Evolutionary conservation across 2,888 invertebrate species (phyloP), one percentile per base, ranked within the genome.

Genomic region (Cecidostiba fungosa): DNA sequence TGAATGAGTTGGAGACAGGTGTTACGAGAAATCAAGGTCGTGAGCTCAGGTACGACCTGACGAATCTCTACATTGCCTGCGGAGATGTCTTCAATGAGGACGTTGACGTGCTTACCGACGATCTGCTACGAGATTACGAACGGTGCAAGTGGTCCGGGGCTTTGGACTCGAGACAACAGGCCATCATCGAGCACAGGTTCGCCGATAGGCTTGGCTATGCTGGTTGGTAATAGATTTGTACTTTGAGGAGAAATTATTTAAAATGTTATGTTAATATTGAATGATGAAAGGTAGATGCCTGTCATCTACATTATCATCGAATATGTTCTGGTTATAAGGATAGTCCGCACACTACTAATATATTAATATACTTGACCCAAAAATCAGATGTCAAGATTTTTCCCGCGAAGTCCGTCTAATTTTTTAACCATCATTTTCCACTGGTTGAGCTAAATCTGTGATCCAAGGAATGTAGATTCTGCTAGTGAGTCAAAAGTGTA

Each of bases 21-120:
- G 16, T 59, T 0, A 6, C 23, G 1, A 39, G 29, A 10, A 39
- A 62, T 16, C 26, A 47, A 12, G 72, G 19, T 3, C 23, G 23
- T 39, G 14, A 54, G 1, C n/a, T 54, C n/a, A n/a, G 84, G 0
- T 85, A 80, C 32, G 54, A 85, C 16, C 62, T 85, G 32, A 47
- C 29, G 0, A 43, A 81, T 29, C 54, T 85, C 10, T 81, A 77
- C 77, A 23, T 85, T 2, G 3, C 47, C 5, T 85, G 85, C 47
- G 72, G 70, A 16, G 62, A 69, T 4, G 85, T 26, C 1, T 85
- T 85, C 47, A 32, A 76, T n/a, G 54, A 23, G 1, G 6, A 72
- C 1, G 19, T 85, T 2, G 62, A 81, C n/a, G 72, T 77, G 32
- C 39, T 85, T n/a, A 85, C 81, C 10, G 36, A 74, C 12, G 81